Percentiles rank a stretch among this genome's conserved stretches.
Evolutionary conservation across 2,113 vertebrate species (phyloP).

Genomic region (Spea bombifrons): DNA sequence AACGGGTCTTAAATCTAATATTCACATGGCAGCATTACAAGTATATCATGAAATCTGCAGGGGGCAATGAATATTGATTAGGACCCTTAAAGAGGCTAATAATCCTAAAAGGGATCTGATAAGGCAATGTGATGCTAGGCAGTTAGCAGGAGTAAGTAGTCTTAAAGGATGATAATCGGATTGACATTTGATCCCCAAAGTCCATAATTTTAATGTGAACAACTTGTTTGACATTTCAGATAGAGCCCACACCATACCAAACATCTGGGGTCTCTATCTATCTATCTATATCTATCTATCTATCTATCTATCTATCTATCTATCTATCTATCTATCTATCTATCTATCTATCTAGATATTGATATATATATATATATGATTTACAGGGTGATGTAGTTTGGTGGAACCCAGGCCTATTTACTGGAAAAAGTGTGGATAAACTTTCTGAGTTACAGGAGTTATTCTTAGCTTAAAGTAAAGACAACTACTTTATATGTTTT

Average conservation of each 20-base stretch:
- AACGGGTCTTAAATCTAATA: neutral
- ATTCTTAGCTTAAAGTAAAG: too few relatives aligned
- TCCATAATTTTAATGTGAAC: neutral
- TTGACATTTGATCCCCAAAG: slow-evolving; percentile 12
- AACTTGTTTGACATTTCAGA: neutral
- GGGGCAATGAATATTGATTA: slow-evolving; percentile 7
- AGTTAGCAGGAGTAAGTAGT: neutral
- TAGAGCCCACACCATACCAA: neutral
- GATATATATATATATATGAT: too few relatives aligned
- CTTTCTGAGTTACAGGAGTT: too few relatives aligned
- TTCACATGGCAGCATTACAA: neutral
- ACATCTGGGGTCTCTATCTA: too few relatives aligned
- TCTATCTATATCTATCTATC: too few relatives aligned
- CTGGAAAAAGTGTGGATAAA: too few relatives aligned
- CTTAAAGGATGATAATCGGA: neutral
- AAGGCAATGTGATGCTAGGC: neutral
- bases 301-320: too few relatives aligned
- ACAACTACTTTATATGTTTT: too few relatives aligned
- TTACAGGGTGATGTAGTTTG: too few relatives aligned
- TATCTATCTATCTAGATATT: too few relatives aligned
- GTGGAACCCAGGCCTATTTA: too few relatives aligned
- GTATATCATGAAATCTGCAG: neutral
- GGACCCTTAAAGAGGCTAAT: slow-evolving; percentile 3
- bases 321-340: too few relatives aligned
- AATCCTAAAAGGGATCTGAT: neutral